These are phyloP conservation scores for Drosophila lacicola DNA, from an alignment of 2,888 invertebrate genomes.

Conservation along the genomic window DNA sequence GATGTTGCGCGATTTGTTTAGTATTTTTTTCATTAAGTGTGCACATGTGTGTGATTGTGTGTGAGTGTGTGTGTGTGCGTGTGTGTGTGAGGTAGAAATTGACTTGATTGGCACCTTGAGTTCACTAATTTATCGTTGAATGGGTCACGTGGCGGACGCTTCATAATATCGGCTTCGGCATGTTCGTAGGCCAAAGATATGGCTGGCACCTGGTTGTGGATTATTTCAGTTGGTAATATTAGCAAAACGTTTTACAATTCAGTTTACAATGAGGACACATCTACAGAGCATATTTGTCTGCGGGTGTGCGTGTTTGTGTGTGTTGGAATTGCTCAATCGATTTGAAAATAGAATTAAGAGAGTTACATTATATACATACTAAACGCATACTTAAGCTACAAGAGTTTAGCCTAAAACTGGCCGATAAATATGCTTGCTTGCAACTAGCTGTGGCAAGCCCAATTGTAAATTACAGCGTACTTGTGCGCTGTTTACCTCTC, in stretches of 20 bases:
- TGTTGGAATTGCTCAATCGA: constrained; percentile 8
- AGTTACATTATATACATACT: constrained; percentile 10
- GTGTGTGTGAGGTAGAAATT: constrained; percentile 65
- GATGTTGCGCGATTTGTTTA: constrained; percentile 26
- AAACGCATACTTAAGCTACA: constrained; percentile 40
- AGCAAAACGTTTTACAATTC: constrained; percentile 69
- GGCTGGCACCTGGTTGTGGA: constrained; percentile 88
- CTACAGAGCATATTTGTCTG: constrained; percentile 25
- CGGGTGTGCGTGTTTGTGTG: constrained; percentile 10
- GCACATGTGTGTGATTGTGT: constrained; percentile 32
- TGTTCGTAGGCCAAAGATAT: constrained; percentile 95
- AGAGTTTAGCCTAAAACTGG: constrained; percentile 24
- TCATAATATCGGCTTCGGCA: constrained; percentile 95
- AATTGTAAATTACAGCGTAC: constrained; percentile 25
- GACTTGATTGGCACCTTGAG: constrained; percentile 85
- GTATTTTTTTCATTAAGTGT: constrained; percentile 37
- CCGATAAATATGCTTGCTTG: background rate
- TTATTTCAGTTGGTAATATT: constrained; percentile 72
- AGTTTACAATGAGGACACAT: constrained; percentile 27
- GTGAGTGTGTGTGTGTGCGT: constrained; percentile 25
- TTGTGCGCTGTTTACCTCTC: constrained; percentile 90
- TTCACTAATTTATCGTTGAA: constrained; percentile 94
- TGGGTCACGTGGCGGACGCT: constrained; percentile 93
- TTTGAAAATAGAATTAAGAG: constrained; percentile 20
- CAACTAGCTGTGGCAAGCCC: constrained; percentile 27